These are phyloP conservation scores for Digitonthophagus gazella DNA, from an alignment of 2,888 invertebrate species.

Conservation along the genomic window DNA sequence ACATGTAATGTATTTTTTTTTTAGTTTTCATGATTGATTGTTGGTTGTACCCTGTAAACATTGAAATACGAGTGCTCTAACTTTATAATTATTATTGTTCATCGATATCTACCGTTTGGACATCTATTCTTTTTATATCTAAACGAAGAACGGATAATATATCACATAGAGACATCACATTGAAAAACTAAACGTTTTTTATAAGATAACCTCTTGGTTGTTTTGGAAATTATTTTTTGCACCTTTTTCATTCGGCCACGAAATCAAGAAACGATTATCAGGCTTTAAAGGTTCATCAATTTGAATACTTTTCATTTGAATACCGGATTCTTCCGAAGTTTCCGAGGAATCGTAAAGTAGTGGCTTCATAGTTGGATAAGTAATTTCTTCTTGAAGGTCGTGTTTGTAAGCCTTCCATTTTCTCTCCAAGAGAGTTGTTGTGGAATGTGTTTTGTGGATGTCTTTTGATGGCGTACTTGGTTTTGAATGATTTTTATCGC, in stretches of 20 bases:
- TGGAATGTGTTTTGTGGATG: conserved; percentile 45
- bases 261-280: conserved; percentile 55
- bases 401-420: conserved; percentile 48
- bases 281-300: conserved; percentile 42
- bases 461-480: conserved; percentile 45
- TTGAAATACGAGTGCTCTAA: conserved; percentile 1
- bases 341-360: conserved; percentile 34
- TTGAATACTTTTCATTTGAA: conserved; percentile 44
- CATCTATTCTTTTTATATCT: background rate
- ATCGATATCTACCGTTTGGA: conserved; percentile 22
- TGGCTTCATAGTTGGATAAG: conserved; percentile 40
- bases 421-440: conserved; percentile 48
- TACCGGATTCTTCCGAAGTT: conserved; percentile 45
- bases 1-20: conserved; percentile 4
- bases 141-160: conserved; percentile 28
- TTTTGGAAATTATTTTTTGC: conserved; percentile 37
- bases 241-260: conserved; percentile 53
- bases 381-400: conserved; percentile 37
- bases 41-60: conserved; percentile 27
- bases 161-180: conserved; percentile 42
- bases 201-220: conserved; percentile 44
- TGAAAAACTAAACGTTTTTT: conserved; percentile 31
- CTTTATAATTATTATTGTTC: conserved; percentile 24
- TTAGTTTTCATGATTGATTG: conserved; percentile 24
- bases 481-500: conserved; percentile 58